phyloP scores from a whole-genome alignment of 2,113 vertebrate genomes.

The Campylomormyrus tamandua region DNA sequence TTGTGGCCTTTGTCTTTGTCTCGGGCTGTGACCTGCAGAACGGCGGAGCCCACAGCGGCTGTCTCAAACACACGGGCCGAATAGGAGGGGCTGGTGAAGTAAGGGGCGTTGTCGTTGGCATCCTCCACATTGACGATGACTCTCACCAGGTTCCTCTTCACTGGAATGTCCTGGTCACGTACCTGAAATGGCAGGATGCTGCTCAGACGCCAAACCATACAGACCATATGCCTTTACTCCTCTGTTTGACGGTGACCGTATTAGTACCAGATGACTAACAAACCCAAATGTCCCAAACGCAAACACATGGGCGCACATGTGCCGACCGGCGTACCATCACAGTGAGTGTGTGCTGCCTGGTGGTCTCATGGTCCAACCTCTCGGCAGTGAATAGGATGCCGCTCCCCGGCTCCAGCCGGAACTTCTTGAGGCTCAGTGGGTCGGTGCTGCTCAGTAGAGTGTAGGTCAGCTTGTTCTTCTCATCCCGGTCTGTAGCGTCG shows the following conservation, averaged over 20 bases:
- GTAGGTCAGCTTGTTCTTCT: conserved; percentile 94
- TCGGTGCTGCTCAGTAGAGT: conserved; percentile 87
- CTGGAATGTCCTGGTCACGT: conserved; percentile 92
- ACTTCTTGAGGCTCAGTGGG: conserved; percentile 84
- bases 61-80: conserved; percentile 84
- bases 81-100: conserved; percentile 83
- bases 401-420: conserved; percentile 81
- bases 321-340: conserved; percentile 72
- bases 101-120: conserved; percentile 86
- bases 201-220: not conserved
- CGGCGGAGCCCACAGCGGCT: conserved; percentile 76
- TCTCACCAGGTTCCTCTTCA: conserved; percentile 87
- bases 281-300: not conserved
- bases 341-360: conserved; percentile 80
- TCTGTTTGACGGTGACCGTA: not conserved
- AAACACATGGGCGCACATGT: not conserved
- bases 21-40: conserved; percentile 83
- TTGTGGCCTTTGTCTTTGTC: conserved; percentile 92
- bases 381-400: conserved; percentile 78
- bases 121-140: conserved; percentile 80
- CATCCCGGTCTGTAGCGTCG: conserved; percentile 80
- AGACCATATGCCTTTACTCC: not conserved
- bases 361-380: conserved; percentile 82
- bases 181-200: not conserved
- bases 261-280: not conserved